These are phyloP conservation scores for Heliothis peltigera DNA, from an alignment of 2,888 invertebrate genomes.

Conservation along the genomic window DNA sequence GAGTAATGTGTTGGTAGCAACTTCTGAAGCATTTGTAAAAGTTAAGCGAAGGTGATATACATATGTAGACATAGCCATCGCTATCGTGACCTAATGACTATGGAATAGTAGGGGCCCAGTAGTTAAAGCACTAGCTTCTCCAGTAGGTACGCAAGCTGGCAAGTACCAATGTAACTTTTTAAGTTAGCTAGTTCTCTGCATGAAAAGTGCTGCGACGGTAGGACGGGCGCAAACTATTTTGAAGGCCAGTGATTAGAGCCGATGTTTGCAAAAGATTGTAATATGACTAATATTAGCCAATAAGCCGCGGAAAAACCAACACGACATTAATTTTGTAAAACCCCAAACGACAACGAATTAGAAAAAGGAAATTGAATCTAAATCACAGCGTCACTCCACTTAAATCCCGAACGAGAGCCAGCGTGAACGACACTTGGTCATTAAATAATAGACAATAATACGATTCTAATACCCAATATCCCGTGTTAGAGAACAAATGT, in stretches of 20 bases:
- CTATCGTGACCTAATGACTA: neutral
- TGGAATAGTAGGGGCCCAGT: too few species aligned
- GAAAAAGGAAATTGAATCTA: slow-evolving; percentile 54
- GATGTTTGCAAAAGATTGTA: too few species aligned
- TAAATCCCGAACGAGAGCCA: slow-evolving; percentile 55
- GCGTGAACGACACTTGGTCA: slow-evolving; percentile 62
- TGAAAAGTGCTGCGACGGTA: too few species aligned
- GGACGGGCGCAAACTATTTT: too few species aligned
- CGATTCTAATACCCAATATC: slow-evolving; percentile 76
- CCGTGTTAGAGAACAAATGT: slow-evolving; percentile 71
- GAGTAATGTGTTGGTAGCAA: slow-evolving; percentile 18
- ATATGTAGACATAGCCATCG: neutral
- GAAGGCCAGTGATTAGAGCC: too few species aligned
- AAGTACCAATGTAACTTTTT: too few species aligned
- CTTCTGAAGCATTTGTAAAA: neutral
- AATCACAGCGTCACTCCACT: slow-evolving; percentile 55
- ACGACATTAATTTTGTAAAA: neutral
- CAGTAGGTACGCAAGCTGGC: too few species aligned
- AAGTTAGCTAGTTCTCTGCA: too few species aligned
- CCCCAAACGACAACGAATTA: slow-evolving; percentile 30
- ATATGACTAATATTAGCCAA: too few species aligned
- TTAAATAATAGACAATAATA: slow-evolving; percentile 67
- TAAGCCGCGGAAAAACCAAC: too few species aligned
- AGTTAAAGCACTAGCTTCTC: too few species aligned
- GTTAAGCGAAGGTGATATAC: neutral